Percentiles rank a stretch among this genome's conserved stretches.
Conservation (phyloP, 2,113 vertebrate species). For the Mirza zaza region DNA sequence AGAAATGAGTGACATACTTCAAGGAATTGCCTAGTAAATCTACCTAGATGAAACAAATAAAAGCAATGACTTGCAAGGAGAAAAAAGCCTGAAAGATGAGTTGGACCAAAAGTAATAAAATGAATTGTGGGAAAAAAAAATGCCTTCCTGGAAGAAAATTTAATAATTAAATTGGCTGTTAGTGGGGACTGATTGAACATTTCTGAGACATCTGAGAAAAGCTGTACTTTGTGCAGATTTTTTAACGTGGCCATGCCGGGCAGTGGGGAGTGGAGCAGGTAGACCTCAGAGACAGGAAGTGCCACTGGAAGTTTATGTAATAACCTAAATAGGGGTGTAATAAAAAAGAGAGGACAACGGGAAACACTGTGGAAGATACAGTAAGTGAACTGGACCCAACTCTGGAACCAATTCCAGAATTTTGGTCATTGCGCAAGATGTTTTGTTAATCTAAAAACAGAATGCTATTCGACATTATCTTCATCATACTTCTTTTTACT, state of each 20-base stretch:
- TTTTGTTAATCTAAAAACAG: not conserved
- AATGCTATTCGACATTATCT: not conserved
- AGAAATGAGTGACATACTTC: not conserved
- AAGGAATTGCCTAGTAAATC: not conserved
- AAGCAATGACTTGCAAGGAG: not conserved
- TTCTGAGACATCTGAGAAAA: not conserved
- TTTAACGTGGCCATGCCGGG: not conserved
- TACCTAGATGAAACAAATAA: not conserved
- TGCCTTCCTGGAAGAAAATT: not conserved
- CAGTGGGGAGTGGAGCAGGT: not conserved
- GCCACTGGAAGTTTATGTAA: not conserved
- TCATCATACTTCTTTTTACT: not conserved
- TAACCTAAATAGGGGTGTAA: not conserved
- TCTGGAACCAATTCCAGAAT: not conserved
- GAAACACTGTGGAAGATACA: not conserved
- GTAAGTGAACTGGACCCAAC: not conserved
- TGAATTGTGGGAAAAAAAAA: not conserved
- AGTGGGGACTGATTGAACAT: not conserved
- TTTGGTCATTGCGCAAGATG: not conserved
- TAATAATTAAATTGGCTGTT: not conserved
- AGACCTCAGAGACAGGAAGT: not conserved
- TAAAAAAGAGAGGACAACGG: not conserved
- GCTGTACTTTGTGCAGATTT: not conserved
- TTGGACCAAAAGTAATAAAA: not conserved
- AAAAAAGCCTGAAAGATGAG: not conserved